Base-by-base conservation (phyloP, 2,113 vertebrate genomes). In the Argyrosomus japonicus region DNA sequence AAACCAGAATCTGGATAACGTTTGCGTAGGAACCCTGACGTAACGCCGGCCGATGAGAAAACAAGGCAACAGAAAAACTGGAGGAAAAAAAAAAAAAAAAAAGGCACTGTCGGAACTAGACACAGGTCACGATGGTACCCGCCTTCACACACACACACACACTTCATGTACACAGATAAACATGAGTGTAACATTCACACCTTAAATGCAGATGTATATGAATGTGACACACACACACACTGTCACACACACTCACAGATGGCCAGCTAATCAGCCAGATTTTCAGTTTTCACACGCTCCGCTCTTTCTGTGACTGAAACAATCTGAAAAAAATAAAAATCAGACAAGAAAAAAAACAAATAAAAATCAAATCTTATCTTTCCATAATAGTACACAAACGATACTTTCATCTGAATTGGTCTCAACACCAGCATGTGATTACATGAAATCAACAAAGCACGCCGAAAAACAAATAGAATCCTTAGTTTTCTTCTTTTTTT, bases 401-500 rank as follows among this genome's bases (percentile, higher is more conserved):
- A 94, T 93, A 90, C 79, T 90, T 95, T 94, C 96, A 94, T 93
- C 85, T 95, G 96, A 93, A 96, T 98, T 97, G 97, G 97, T 98
- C 97, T 98, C 97, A 97, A 97, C 95, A 97, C 96, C 97, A 98
- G 97, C 97, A 96, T 97, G 95, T 92, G 95, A 97, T 97, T 94
- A 91, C 91, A 75, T 62, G 27, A 88, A 88, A 82, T 88, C 84
- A 90, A 92, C 84, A 74, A 88, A 91, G 48, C 86, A 89, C 90
- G 9, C 62, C 65, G 89, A 96, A 94, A 95, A 95, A 96, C 95
- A 90, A 92, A 96, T 95, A 96, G 94, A 97, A 91, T 91, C 87
- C 84, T 84, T 96, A 97, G 94, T 96, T 97, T 95, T 97, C 96
- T 96, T 90, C 43, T 75, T 80, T 75, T 68, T 15, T 36, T n/a